Conservation (phyloP, 2,888 invertebrate species). For the Andrena minutula region DNA sequence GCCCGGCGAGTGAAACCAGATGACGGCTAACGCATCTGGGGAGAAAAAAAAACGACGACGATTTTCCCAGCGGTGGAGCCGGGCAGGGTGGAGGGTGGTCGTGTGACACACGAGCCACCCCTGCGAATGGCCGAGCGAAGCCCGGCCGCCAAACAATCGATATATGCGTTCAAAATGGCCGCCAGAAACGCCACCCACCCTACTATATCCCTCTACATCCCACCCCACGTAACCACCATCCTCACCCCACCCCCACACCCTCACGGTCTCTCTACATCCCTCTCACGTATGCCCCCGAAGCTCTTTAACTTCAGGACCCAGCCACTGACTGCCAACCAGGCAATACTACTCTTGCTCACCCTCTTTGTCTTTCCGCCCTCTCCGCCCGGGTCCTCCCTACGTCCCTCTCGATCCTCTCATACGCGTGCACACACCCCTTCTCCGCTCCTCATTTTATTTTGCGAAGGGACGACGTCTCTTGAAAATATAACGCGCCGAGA, state of each 20-base stretch:
- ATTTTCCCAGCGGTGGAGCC: slow-evolving; percentile 61
- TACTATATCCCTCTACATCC: slow-evolving; percentile 70
- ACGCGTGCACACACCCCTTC: not conserved
- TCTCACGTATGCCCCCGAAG: slow-evolving; percentile 83
- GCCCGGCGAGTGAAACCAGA: slow-evolving; percentile 19
- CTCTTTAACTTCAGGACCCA: slow-evolving; percentile 82
- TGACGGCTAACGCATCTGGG: slow-evolving; percentile 52
- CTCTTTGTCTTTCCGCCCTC: slow-evolving; percentile 46
- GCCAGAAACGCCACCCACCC: slow-evolving; percentile 84
- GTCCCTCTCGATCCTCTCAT: slow-evolving; percentile 6
- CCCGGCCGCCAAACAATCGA: slow-evolving; percentile 85
- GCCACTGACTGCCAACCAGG: slow-evolving; percentile 80
- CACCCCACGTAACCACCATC: slow-evolving; percentile 68
- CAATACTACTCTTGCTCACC: slow-evolving; percentile 72
- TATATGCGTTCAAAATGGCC: slow-evolving; percentile 85
- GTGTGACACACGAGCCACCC: slow-evolving; percentile 78
- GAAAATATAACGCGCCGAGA: slow-evolving; percentile 69
- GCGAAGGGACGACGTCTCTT: slow-evolving; percentile 55
- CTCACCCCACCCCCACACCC: slow-evolving; percentile 61
- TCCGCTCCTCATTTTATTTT: not conserved
- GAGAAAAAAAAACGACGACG: slow-evolving; percentile 61
- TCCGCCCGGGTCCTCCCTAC: slow-evolving; percentile 53
- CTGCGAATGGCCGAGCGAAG: slow-evolving; percentile 84
- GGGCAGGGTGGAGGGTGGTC: slow-evolving; percentile 67
- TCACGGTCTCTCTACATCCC: slow-evolving; percentile 74